phyloP scores from a whole-genome alignment of 2,113 vertebrate species.

The Urocolius indicus region DNA sequence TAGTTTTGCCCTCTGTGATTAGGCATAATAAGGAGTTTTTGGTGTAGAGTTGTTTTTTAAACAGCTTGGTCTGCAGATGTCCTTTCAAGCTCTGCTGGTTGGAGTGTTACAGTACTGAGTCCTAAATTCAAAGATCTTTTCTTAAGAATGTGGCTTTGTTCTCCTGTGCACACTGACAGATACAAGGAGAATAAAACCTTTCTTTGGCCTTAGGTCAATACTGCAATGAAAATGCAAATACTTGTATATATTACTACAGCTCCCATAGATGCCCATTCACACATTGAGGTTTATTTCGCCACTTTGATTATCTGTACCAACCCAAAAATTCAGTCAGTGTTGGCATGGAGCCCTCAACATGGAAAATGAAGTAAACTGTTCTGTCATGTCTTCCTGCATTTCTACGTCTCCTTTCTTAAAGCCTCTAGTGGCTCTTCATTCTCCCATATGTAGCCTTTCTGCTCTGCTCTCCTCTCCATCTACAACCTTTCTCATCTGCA shows the following conservation, averaged over 20 bases:
- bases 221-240: constrained; percentile 16
- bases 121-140: neutral
- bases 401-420: neutral
- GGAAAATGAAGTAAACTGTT: neutral
- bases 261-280: neutral
- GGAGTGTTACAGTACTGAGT: neutral
- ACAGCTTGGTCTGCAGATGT: neutral
- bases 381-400: neutral
- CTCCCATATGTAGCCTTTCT: neutral
- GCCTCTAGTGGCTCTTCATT: neutral
- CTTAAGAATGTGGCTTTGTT: constrained; percentile 8
- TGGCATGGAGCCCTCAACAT: neutral
- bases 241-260: neutral
- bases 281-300: neutral
- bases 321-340: neutral
- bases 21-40: neutral
- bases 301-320: neutral
- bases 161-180: neutral
- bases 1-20: neutral
- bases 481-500: neutral
- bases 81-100: neutral
- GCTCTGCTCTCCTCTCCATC: neutral
- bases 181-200: neutral
- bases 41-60: neutral
- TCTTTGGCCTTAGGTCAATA: neutral